Percentiles rank a stretch among this genome's conserved stretches.
Conservation (phyloP, 2,113 vertebrate species). For the Gavia stellata region DNA sequence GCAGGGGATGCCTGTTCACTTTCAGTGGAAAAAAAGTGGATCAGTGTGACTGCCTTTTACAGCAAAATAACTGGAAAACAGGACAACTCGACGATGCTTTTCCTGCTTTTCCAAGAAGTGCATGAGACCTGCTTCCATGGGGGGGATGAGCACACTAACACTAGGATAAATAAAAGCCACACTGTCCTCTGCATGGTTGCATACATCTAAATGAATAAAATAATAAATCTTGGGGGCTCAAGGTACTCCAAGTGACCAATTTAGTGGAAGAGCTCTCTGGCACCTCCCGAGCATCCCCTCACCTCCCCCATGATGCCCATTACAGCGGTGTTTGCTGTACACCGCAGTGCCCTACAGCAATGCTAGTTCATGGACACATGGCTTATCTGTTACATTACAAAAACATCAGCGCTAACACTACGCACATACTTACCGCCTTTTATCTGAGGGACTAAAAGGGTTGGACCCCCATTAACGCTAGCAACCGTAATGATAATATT, state of each 20-base stretch:
- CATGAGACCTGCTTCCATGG: not conserved
- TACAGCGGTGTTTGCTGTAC: not conserved
- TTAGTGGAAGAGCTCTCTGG: not conserved
- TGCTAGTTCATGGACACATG: not conserved
- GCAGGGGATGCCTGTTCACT: not conserved
- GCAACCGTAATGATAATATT: not conserved
- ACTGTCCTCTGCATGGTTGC: not conserved
- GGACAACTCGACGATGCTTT: not conserved
- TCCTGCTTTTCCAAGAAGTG: not conserved
- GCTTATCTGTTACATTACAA: not conserved
- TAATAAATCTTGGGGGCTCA: not conserved
- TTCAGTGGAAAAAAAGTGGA: not conserved
- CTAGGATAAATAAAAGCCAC: not conserved
- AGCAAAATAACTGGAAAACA: not conserved
- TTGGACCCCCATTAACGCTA: not conserved
- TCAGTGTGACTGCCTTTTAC: not conserved
- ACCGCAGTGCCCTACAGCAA: not conserved
- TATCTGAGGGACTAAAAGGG: not conserved
- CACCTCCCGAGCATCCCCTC: accelerated
- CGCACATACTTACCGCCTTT: accelerated
- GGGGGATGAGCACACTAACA: not conserved
- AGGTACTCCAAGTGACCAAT: not conserved
- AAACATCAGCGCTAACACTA: not conserved
- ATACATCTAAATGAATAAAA: not conserved
- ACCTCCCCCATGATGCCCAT: not conserved